A percentile compares a stretch with the other conserved stretches of the same genome.
Conservation (phyloP, 2,113 vertebrate genomes). For the Platysternon megacephalum region DNA sequence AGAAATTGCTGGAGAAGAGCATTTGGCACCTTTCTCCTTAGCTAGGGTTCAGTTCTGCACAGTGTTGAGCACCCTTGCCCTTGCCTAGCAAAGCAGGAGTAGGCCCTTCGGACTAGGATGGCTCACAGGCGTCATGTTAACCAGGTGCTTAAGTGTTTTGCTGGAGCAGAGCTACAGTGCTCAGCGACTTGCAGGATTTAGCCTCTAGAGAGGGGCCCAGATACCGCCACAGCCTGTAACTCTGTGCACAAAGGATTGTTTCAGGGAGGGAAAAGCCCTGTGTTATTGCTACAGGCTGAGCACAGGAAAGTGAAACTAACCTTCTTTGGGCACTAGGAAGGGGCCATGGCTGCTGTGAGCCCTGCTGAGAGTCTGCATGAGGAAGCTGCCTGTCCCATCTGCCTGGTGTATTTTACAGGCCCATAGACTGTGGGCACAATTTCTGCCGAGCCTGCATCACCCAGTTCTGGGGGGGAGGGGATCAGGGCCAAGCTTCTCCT, state of each 20-base stretch:
- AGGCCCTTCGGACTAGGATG: too few relatives aligned
- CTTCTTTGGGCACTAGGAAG: not conserved
- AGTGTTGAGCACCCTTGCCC: too few relatives aligned
- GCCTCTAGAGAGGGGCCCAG: not conserved
- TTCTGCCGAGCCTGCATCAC: constrained; percentile 72
- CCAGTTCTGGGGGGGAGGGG: constrained; percentile 49
- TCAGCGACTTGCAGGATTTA: not conserved
- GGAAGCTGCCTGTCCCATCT: constrained; percentile 72
- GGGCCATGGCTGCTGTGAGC: constrained; percentile 55
- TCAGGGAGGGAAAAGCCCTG: fast-evolving
- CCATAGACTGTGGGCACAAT: constrained; percentile 72
- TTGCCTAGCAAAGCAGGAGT: too few relatives aligned
- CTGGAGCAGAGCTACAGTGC: not conserved
- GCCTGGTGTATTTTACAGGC: constrained; percentile 70
- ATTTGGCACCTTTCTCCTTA: not conserved
- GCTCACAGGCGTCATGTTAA: too few relatives aligned
- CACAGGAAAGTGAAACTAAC: not conserved
- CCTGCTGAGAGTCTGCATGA: constrained; percentile 45
- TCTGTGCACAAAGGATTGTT: not conserved
- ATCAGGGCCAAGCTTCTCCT: constrained; percentile 51
- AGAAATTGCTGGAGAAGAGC: not conserved
- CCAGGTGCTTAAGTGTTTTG: not conserved
- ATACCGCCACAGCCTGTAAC: not conserved
- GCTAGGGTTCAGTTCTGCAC: too few relatives aligned
- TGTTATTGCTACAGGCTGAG: not conserved